A percentile compares a stretch with the other conserved stretches of the same genome.
phyloP scores from a whole-genome alignment of 2,888 invertebrate genomes.

The Scaptomyza reducta region DNA sequence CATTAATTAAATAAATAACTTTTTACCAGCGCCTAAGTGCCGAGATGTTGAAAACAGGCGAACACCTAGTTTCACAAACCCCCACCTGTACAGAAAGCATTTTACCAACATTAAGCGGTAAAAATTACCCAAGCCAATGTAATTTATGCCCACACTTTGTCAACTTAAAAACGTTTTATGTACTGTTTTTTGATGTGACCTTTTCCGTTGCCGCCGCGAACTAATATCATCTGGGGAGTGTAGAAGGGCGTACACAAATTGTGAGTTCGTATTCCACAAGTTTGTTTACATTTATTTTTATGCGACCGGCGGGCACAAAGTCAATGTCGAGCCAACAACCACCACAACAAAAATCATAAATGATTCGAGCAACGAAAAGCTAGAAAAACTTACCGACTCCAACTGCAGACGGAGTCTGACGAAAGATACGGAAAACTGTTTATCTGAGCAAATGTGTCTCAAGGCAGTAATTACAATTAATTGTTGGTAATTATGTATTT shows the following conservation, averaged over 20 bases:
- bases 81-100: too few relatives aligned
- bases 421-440: conserved; percentile 54
- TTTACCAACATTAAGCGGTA: too few relatives aligned
- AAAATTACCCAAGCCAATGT: too few relatives aligned
- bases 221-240: neutral
- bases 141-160: too few relatives aligned
- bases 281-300: conserved; percentile 68
- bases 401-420: conserved; percentile 39
- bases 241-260: conserved; percentile 30
- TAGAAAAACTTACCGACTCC: conserved; percentile 29
- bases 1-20: too few relatives aligned
- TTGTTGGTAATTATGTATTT: conserved; percentile 79
- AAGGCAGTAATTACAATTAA: conserved; percentile 79
- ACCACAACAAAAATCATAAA: conserved; percentile 11
- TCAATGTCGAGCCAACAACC: conserved; percentile 62
- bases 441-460: conserved; percentile 72
- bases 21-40: too few relatives aligned
- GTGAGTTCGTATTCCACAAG: conserved; percentile 58
- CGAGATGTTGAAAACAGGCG: too few relatives aligned
- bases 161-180: too few relatives aligned
- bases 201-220: neutral
- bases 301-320: conserved; percentile 70
- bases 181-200: conserved; percentile 18
- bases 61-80: too few relatives aligned
- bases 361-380: conserved; percentile 14